Percentiles rank a stretch among this genome's conserved stretches.
phyloP scores from a whole-genome alignment of 1,140 invertebrate species.

The Caenorhabditis inopinata region DNA sequence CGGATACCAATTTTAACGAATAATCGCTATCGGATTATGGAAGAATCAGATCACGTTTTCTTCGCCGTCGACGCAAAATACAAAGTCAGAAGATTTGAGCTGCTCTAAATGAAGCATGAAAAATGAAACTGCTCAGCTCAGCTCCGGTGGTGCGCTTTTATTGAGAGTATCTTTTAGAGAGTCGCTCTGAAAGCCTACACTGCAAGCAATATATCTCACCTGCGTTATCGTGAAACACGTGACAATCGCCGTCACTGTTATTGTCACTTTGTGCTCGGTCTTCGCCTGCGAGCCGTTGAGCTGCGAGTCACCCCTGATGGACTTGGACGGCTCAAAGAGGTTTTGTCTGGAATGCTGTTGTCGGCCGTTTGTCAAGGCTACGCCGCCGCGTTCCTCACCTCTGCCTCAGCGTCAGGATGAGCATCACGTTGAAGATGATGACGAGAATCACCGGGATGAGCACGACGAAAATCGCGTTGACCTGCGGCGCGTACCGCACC shows the following conservation, averaged over 20 bases:
- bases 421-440: constrained; percentile 45
- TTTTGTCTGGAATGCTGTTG: constrained; percentile 36
- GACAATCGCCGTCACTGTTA: constrained; percentile 49
- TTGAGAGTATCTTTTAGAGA: too few species aligned
- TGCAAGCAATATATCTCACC: too few species aligned
- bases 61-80: too few species aligned
- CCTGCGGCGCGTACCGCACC: constrained; percentile 40
- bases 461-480: constrained; percentile 49
- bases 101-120: too few species aligned
- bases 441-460: constrained; percentile 46
- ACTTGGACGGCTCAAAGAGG: constrained; percentile 30
- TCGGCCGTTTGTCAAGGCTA: not conserved
- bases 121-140: too few species aligned
- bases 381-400: not conserved
- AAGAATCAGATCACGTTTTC: too few species aligned
- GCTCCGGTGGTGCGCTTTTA: too few species aligned
- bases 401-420: constrained; percentile 45
- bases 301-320: constrained; percentile 27
- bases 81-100: too few species aligned
- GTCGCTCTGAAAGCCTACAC: too few species aligned
- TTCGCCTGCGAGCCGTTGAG: constrained; percentile 36
- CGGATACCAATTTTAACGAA: too few species aligned
- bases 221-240: constrained; percentile 52
- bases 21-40: too few species aligned
- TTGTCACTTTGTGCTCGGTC: constrained; percentile 49